Evolutionary conservation across 2,888 invertebrate species (phyloP).

Genomic region (Magallana nippona): DNA sequence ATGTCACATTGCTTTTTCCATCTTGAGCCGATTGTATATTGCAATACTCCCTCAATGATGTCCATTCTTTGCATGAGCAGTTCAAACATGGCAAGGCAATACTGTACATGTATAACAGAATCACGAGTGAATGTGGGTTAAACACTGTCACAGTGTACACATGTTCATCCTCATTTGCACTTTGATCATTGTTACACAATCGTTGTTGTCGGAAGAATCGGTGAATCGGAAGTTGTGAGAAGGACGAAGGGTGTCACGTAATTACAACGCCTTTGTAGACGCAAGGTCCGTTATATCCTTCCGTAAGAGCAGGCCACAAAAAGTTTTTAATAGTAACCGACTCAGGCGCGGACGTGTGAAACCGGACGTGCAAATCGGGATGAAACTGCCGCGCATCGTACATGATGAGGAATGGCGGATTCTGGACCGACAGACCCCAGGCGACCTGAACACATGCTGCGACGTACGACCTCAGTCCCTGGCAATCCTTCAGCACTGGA

Average conservation of each 20-base stretch:
- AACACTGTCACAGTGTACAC: too few relatives aligned
- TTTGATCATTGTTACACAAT: not conserved
- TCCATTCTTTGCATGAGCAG: too few relatives aligned
- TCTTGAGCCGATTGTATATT: not conserved
- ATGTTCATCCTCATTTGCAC: too few relatives aligned
- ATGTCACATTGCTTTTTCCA: not conserved
- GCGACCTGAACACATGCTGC: slow-evolving; percentile 91
- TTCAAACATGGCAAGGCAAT: too few relatives aligned
- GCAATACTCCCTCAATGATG: not conserved
- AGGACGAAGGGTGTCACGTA: slow-evolving; percentile 82
- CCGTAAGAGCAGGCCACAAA: slow-evolving; percentile 92
- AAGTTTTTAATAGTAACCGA: slow-evolving; percentile 89
- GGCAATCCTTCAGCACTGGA: slow-evolving; percentile 90
- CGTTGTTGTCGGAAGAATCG: not conserved
- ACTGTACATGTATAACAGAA: too few relatives aligned
- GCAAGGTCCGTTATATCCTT: slow-evolving; percentile 85
- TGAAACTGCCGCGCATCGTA: slow-evolving; percentile 84
- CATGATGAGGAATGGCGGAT: slow-evolving; percentile 79
- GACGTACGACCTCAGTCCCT: slow-evolving; percentile 89
- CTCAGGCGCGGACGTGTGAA: slow-evolving; percentile 87
- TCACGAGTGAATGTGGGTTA: too few relatives aligned
- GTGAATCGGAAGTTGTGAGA: not conserved
- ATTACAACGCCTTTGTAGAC: slow-evolving; percentile 92
- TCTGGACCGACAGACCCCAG: slow-evolving; percentile 91
- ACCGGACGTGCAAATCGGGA: slow-evolving; percentile 89